Evolutionary conservation across 2,113 vertebrate species (phyloP), one percentile per base, ranked within the genome.

Genomic region (Periophthalmus modestus): DNA sequence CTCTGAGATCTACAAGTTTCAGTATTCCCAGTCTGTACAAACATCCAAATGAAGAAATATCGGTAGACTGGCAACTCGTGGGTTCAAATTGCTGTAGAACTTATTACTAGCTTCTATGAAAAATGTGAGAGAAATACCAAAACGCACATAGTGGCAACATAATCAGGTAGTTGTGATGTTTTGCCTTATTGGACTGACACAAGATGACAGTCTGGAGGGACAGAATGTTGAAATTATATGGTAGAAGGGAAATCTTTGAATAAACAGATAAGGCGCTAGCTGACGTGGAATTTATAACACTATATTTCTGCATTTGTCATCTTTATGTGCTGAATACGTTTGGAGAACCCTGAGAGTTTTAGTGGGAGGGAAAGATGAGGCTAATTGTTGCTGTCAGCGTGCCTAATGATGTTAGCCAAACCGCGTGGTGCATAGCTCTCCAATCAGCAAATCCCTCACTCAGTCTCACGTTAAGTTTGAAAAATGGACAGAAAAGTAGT

Each of bases 371-470:
- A 72, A 84, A n/a, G 69, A 74, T 82, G 88, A 87, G 78, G 85
- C 72, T 82, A 90, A 89, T 81, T 52, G 28, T 11, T 79, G 74
- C 82, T 90, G 88, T 88, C 88, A 80, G 77, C 78, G 15, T 77
- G 84, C 84, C 89, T 89, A 85, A 77, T 67, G 34, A 77, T 65
- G 82, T 86, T 85, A 83, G 75, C 50, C 0, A 54, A 78, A 52
- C 79, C 70, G 50, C 80, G 52, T 52, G 23, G 72, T 83, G 82
- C 85, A 82, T 67, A 78, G 23, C 85, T 77, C 88, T 69, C 83
- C 65, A 81, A 88, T 91, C 88, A 75, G 80, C 78, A 55, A 54
- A 73, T 16, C 24, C 36, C 70, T 76, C 68, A 43, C 69, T 74
- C 72, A 74, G 62, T 76, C 76, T 68, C 66, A 5, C 52, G 71